phyloP scores from a whole-genome alignment of 35 echinoderm and acorn worm species.

The Hemicentrotus pulcherrimus region DNA sequence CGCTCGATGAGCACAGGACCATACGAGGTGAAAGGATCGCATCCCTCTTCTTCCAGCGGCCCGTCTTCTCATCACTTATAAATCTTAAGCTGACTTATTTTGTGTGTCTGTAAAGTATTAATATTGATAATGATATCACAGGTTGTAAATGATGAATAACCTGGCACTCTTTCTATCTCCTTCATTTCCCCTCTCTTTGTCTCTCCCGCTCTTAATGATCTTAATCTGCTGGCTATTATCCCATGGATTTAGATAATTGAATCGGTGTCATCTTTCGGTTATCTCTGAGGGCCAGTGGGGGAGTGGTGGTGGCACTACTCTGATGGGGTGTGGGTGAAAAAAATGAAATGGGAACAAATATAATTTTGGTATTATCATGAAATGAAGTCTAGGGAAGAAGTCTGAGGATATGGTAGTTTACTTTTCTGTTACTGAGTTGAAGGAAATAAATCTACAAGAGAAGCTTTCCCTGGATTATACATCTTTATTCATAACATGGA shows the following conservation, averaged over 20 bases:
- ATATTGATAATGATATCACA: constrained; percentile 2
- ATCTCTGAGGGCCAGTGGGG: neutral
- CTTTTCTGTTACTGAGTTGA: neutral
- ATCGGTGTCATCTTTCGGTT: constrained; percentile 23
- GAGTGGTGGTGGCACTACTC: neutral
- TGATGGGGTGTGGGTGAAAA: neutral
- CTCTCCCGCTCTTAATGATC: constrained; percentile 14
- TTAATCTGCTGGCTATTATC: constrained; percentile 37
- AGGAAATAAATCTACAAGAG: neutral
- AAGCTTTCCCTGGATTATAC: too few relatives aligned
- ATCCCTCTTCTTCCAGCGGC: neutral
- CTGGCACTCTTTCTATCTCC: neutral
- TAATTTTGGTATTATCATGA: neutral
- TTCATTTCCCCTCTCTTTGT: neutral
- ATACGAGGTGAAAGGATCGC: neutral
- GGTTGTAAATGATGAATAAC: constrained; percentile 11
- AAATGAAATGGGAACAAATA: neutral
- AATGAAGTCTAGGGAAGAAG: neutral
- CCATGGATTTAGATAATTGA: constrained; percentile 50
- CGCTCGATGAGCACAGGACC: neutral
- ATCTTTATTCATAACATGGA: too few relatives aligned
- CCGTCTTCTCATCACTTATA: neutral
- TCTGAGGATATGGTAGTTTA: neutral
- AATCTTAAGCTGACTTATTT: neutral
- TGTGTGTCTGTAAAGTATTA: neutral